Base-by-base conservation (phyloP, 2,888 invertebrate species). In the Eumerus sabulonum region DNA sequence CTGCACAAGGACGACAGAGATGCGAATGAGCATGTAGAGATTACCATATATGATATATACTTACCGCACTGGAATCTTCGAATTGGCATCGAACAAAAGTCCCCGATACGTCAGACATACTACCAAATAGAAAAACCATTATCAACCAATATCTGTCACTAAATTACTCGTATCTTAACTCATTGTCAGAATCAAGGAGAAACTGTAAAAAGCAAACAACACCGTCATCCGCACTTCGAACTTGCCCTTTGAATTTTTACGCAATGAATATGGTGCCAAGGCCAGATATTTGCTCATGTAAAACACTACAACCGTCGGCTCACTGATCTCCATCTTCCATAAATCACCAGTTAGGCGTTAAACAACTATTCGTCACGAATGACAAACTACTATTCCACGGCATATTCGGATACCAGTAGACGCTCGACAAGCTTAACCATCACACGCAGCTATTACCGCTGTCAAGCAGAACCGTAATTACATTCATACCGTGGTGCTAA, bases 101-200 rank as follows among this genome's bases (percentile, higher is more conserved):
- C 89, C 89, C 9, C 86, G 84, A 82, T 89, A 88, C 16, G 89
- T 89, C 9, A 88, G 82, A 51, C 83, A 85, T 45, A 87, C 89
- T 85, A 35, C 9, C 38, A 57, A 19, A 47, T 50, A 42, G n/a
- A 51, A 19, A 44, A 56, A 17, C 11, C 5, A 9, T 51, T 27
- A 35, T n/a, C 27, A 7, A 0, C 1, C 1, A 18, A 38, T 3
- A 9, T 12, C 4, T 16, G 19, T 1, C 5, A 51, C 0, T 13
- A 27, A 76, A 84, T 84, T 84, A 27, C 27, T 27, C 7, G 7
- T 27, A 27, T 2, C 27, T 27, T 27, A 27, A 88, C 88, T 86
- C 85, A 88, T 84, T 12, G 84, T 83, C 13, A 83, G 76, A 44
- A 85, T 85, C 36, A 88, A 19, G 1, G 84, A 79, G 5, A 82